phyloP scores from a whole-genome alignment of 2,888 invertebrate genomes.

The Pediacus dermestoides region DNA sequence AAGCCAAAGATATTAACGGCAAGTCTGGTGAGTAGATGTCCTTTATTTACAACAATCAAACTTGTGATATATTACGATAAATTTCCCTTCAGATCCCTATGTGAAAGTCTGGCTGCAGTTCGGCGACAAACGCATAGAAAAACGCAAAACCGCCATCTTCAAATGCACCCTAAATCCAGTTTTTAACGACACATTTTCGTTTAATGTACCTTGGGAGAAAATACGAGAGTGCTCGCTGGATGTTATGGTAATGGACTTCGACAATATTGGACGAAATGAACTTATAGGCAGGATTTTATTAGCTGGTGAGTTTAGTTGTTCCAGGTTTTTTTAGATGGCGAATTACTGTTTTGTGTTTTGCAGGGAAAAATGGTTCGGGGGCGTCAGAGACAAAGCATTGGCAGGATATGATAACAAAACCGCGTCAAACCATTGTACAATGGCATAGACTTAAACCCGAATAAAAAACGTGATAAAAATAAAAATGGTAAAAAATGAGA shows the following conservation, averaged over 20 bases:
- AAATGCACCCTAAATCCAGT: conserved; percentile 93
- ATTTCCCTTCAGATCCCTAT: conserved; percentile 78
- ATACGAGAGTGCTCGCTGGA: conserved; percentile 91
- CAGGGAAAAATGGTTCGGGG: conserved; percentile 90
- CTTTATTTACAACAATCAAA: not conserved
- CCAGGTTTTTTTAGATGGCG: conserved; percentile 6
- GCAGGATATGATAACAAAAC: conserved; percentile 98
- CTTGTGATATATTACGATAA: not conserved
- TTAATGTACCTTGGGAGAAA: conserved; percentile 96
- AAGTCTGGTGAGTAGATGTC: conserved; percentile 68
- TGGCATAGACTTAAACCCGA: conserved; percentile 97
- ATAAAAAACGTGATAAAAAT: conserved; percentile 53
- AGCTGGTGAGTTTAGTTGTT: conserved; percentile 63
- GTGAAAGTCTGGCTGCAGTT: conserved; percentile 98
- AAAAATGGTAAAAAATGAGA: conserved; percentile 5
- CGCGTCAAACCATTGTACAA: conserved; percentile 90
- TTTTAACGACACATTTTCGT: conserved; percentile 93
- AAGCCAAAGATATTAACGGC: conserved; percentile 95
- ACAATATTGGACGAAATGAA: conserved; percentile 91
- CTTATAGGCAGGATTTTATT: conserved; percentile 88
- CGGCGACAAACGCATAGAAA: conserved; percentile 91
- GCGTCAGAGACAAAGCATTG: conserved; percentile 96
- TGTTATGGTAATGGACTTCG: conserved; percentile 96
- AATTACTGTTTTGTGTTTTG: conserved; percentile 40
- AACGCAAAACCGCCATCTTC: conserved; percentile 92